Base-by-base conservation (phyloP, 1,140 invertebrate species). In the Drosophila ogumai region DNA sequence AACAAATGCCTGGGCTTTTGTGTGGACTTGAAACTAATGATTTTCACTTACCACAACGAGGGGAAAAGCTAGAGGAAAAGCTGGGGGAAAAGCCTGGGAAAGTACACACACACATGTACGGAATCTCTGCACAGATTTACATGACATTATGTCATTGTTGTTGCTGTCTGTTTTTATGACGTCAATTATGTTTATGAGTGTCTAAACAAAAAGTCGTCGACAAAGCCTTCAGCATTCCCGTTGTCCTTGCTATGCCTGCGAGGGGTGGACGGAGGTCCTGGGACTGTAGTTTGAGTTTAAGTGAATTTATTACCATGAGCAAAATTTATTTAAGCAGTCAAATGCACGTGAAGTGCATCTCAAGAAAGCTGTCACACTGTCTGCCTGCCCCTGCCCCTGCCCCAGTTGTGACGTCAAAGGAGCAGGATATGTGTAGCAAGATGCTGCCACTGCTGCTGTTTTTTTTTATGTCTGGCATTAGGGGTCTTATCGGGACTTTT, bases 121-220 rank as follows among this genome's bases (percentile, higher is more conserved):
- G 46, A 49, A 75, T 67, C 66, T 57, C 50, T 40, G 79, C 84
- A 88, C 84, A 87, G 84, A 87, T 87, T 87, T 88, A 88, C 84
- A 87, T 87, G 84, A 87, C 84, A 88, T 88, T 80, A 80, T 87
- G 84, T 87, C 84, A 87, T 88, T 88, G 80, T 86, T 72, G 75
- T 81, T 72, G 72, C 63, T 64, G 82, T 86, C 82, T 88, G 76
- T 87, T 84, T 88, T 88, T 88, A 88, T 88, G 84, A 88, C 84
- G 84, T 88, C 84, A 88, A 88, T 88, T 88, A 88, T 88, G 84
- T 88, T 88, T 88, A 88, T 88, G 84, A 88, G 86, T 90, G 84
- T 88, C 84, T 88, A 88, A 88, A 88, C 84, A 88, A 88, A 86
- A 88, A 88, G 76, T 88, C 82, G 32, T 38, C 19, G 64, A 88